These are phyloP conservation scores for Heliconius aoede DNA, from an alignment of 2,888 invertebrate genomes.

Conservation along the genomic window DNA sequence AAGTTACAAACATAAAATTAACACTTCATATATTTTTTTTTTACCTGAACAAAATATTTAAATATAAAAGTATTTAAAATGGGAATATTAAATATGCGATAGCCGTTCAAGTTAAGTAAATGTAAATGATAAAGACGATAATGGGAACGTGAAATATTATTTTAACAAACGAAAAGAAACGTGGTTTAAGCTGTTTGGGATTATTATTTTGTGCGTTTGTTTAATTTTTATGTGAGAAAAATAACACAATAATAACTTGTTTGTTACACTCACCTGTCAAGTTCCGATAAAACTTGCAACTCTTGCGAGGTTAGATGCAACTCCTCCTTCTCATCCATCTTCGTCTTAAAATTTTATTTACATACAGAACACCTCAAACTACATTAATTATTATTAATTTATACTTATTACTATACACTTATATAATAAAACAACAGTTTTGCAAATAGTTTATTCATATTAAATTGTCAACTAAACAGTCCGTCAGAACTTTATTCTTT, in stretches of 20 bases:
- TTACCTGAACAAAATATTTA: too few species aligned
- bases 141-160: neutral
- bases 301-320: constrained; percentile 91
- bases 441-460: constrained; percentile 17
- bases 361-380: constrained; percentile 26
- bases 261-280: constrained; percentile 88
- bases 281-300: constrained; percentile 92
- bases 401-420: constrained; percentile 7
- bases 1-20: constrained; percentile 56
- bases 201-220: neutral
- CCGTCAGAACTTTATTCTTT: neutral
- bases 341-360: constrained; percentile 19
- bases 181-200: too few species aligned
- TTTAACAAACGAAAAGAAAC: neutral
- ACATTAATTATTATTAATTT: neutral
- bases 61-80: neutral
- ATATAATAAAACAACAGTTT: constrained; percentile 13
- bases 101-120: neutral
- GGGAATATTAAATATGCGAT: neutral
- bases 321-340: constrained; percentile 85
- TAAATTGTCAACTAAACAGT: constrained; percentile 13
- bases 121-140: neutral
- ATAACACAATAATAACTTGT: constrained; percentile 35
- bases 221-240: constrained; percentile 10
- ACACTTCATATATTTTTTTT: neutral